phyloP scores from a whole-genome alignment of 2,113 vertebrate genomes.

The Aspiorhynchus laticeps region DNA sequence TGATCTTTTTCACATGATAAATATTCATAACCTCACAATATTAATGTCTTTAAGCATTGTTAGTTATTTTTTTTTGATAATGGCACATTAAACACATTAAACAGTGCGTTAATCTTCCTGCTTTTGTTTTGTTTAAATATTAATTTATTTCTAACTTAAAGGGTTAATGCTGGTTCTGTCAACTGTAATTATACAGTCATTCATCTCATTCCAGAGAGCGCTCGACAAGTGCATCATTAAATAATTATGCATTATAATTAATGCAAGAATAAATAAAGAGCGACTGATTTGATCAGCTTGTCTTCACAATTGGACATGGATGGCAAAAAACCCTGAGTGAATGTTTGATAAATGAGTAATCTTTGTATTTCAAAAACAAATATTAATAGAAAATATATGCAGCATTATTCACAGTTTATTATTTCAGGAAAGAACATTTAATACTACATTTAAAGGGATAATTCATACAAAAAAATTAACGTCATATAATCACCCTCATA shows the following conservation, averaged over 20 bases:
- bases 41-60: background rate
- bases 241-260: slow-evolving; percentile 55
- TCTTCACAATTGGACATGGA: background rate
- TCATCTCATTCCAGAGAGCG: slow-evolving; percentile 14
- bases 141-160: background rate
- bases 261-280: background rate
- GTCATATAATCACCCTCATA: no score
- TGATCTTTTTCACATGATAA: no score
- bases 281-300: background rate
- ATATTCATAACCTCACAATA: background rate
- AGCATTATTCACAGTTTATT: background rate
- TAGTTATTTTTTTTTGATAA: background rate
- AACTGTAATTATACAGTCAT: background rate
- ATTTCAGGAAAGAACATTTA: background rate
- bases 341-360: slow-evolving; percentile 14
- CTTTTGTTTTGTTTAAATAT: background rate
- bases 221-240: slow-evolving; percentile 67
- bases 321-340: slow-evolving; percentile 15
- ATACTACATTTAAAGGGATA: background rate
- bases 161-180: background rate
- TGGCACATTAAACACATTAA: slow-evolving; percentile 22
- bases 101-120: no score
- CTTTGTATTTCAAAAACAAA: background rate
- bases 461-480: background rate
- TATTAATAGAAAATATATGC: background rate